Evolutionary conservation across 2,888 invertebrate genomes (phyloP).

Genomic region (Lathronympha strigana): DNA sequence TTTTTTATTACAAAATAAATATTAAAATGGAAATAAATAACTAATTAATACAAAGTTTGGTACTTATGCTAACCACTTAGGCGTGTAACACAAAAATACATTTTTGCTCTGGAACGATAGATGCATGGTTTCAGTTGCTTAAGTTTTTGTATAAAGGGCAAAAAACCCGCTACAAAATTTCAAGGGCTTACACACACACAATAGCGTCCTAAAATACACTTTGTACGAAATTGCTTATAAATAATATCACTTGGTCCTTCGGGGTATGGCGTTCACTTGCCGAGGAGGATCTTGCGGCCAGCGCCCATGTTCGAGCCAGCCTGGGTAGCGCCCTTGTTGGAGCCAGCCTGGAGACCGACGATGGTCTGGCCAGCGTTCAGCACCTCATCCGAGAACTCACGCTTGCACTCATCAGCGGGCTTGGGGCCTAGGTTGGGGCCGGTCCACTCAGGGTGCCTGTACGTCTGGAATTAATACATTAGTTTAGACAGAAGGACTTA

Average conservation of each 20-base stretch:
- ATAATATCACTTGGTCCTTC: slow-evolving; percentile 77
- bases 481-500: background rate
- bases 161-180: slow-evolving; percentile 62
- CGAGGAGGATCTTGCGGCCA: slow-evolving; percentile 94
- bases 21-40: slow-evolving; percentile 79
- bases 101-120: slow-evolving; percentile 43
- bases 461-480: slow-evolving; percentile 85
- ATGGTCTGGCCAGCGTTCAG: slow-evolving; percentile 94
- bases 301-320: slow-evolving; percentile 96
- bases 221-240: slow-evolving; percentile 77
- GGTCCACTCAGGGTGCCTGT: slow-evolving; percentile 92
- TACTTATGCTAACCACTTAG: slow-evolving; percentile 74
- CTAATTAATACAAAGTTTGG: slow-evolving; percentile 53
- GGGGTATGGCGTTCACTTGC: slow-evolving; percentile 87
- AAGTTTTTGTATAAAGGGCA: slow-evolving; percentile 47
- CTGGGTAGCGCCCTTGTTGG: slow-evolving; percentile 98
- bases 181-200: slow-evolving; percentile 66
- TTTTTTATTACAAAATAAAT: slow-evolving; percentile 76
- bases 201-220: slow-evolving; percentile 69
- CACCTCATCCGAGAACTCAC: slow-evolving; percentile 97
- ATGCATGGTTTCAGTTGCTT: slow-evolving; percentile 19
- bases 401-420: slow-evolving; percentile 96
- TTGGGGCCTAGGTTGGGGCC: slow-evolving; percentile 97
- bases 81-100: slow-evolving; percentile 43
- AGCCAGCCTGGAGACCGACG: slow-evolving; percentile 97